Evolutionary conservation across 2,888 invertebrate species (phyloP).

Genomic region (Pterostichus niger): DNA sequence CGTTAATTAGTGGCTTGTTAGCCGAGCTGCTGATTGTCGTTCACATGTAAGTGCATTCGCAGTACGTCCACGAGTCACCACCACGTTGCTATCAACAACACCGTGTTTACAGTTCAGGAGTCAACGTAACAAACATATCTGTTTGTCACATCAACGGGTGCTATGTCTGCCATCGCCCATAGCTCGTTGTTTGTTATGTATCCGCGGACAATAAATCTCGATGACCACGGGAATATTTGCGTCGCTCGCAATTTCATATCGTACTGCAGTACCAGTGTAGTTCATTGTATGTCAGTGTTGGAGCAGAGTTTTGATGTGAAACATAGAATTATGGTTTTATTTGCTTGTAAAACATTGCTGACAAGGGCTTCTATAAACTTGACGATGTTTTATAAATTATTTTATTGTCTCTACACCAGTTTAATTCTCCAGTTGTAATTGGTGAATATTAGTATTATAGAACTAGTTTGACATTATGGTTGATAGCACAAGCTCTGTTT

Average conservation of each 20-base stretch:
- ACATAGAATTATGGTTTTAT: constrained; percentile 24
- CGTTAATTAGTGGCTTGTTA: constrained; percentile 36
- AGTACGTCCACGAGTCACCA: not conserved
- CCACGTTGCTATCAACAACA: not conserved
- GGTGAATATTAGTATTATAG: no score
- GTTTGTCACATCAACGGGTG: constrained; percentile 18
- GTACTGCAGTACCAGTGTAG: not conserved
- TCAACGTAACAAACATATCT: constrained; percentile 43
- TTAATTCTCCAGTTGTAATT: no score
- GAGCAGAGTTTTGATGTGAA: constrained; percentile 1
- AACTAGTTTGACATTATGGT: no score
- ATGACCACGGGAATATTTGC: constrained; percentile 32
- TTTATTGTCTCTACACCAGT: not conserved
- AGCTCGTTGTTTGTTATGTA: constrained; percentile 39
- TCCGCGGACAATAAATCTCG: constrained; percentile 35
- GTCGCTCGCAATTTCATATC: no score
- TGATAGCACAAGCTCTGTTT: no score
- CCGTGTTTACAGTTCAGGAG: constrained; percentile 38
- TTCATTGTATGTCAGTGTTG: not conserved
- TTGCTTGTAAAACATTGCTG: constrained; percentile 11
- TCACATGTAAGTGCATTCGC: constrained; percentile 30
- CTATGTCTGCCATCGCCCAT: constrained; percentile 4
- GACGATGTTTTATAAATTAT: constrained; percentile 30
- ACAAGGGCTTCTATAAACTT: not conserved
- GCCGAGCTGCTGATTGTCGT: not conserved